Evolutionary conservation across 1,140 invertebrate genomes (phyloP).

Genomic region (Atopsyche davidsoni): DNA sequence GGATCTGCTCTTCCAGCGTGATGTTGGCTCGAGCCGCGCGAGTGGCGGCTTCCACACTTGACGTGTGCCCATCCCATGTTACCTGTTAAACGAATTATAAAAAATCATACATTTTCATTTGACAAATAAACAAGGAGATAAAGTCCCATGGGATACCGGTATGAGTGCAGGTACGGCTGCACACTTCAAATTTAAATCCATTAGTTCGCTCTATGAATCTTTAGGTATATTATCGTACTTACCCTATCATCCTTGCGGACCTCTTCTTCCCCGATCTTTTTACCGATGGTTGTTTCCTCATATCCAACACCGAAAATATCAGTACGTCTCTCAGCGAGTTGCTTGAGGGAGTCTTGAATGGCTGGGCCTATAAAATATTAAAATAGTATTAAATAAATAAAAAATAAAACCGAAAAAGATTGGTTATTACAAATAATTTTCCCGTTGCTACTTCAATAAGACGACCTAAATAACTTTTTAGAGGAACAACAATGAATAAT

Average conservation of each 20-base stretch:
- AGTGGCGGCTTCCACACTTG: slow-evolving; percentile 86
- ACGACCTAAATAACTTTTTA: too few species aligned
- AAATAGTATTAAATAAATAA: slow-evolving; percentile 2
- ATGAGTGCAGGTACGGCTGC: too few species aligned
- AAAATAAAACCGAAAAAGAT: too few species aligned
- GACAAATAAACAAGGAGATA: too few species aligned
- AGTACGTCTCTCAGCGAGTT: slow-evolving; percentile 95
- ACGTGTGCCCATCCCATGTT: slow-evolving; percentile 98
- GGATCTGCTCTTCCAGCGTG: slow-evolving; percentile 94
- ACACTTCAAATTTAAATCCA: too few species aligned
- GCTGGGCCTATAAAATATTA: slow-evolving; percentile 58
- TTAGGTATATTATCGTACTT: too few species aligned
- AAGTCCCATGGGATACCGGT: too few species aligned
- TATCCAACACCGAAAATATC: slow-evolving; percentile 99
- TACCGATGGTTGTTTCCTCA: slow-evolving; percentile 98
- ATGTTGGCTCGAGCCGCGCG: slow-evolving; percentile 90
- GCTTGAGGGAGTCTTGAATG: slow-evolving; percentile 92
- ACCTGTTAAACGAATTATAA: slow-evolving; percentile 51
- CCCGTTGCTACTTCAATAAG: too few species aligned
- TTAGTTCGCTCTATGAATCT: too few species aligned
- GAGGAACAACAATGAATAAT: too few species aligned
- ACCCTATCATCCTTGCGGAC: slow-evolving; percentile 75
- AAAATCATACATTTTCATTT: too few species aligned
- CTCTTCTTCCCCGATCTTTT: slow-evolving; percentile 97
- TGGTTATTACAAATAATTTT: too few species aligned